Percentiles rank a stretch among this genome's conserved stretches.
These are phyloP conservation scores for Capreolus pygargus DNA, from an alignment of 2,113 vertebrate species.

Conservation along the genomic window DNA sequence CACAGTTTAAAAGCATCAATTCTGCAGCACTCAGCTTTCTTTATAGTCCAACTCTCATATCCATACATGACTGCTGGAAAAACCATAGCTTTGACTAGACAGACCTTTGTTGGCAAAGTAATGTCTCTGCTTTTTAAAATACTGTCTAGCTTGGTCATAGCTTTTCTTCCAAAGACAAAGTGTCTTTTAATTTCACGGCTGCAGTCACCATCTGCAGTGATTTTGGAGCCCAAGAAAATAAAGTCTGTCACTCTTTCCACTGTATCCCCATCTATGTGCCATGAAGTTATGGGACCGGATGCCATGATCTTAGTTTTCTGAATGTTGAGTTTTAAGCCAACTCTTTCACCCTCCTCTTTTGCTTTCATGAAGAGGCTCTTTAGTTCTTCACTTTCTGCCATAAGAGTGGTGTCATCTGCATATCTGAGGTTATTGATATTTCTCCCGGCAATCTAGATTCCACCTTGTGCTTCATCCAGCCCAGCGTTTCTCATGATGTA, in stretches of 20 bases:
- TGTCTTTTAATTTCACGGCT: rapidly evolving
- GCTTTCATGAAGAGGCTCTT: not conserved
- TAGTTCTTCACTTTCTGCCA: not conserved
- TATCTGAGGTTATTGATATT: not conserved
- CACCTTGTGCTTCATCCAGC: not conserved
- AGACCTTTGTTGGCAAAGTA: not conserved
- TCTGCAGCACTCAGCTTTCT: not conserved
- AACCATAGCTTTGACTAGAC: not conserved
- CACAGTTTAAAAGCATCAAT: not conserved
- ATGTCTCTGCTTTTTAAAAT: not conserved
- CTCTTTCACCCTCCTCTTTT: not conserved
- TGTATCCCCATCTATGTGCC: not conserved
- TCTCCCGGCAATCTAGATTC: not conserved
- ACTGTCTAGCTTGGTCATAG: not conserved
- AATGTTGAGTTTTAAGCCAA: not conserved
- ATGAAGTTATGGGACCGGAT: not conserved
- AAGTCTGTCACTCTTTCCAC: not conserved
- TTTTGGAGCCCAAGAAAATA: not conserved
- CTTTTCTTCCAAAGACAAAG: not conserved
- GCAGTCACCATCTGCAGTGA: not conserved
- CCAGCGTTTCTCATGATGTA: not conserved
- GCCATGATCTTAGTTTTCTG: not conserved
- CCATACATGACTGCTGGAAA: not conserved
- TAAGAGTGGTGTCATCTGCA: not conserved
- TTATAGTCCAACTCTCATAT: not conserved